These are phyloP conservation scores for Parasteatoda lunata DNA, from an alignment of 2,888 invertebrate genomes.

Conservation along the genomic window DNA sequence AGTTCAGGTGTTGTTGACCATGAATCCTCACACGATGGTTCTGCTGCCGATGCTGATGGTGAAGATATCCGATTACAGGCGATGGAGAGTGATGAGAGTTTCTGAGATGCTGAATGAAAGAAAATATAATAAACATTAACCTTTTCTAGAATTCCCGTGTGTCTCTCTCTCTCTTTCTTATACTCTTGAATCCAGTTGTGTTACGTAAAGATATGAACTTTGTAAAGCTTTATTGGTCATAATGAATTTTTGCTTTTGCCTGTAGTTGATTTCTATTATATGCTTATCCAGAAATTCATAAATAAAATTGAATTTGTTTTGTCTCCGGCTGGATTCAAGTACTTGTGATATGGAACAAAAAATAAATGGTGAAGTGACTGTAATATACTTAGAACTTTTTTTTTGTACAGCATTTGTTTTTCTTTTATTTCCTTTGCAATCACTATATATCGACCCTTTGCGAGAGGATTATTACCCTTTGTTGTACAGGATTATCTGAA, in stretches of 20 bases:
- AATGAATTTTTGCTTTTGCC: conserved; percentile 3
- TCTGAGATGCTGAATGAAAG: conserved; percentile 71
- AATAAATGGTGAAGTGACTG: conserved; percentile 28
- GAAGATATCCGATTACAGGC: conserved; percentile 74
- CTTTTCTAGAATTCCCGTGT: conserved; percentile 35
- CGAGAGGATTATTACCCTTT: conserved; percentile 11
- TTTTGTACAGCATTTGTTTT: conserved; percentile 62
- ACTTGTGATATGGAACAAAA: conserved; percentile 66
- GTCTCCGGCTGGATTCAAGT: conserved; percentile 43
- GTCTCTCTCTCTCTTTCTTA: conserved; percentile 24
- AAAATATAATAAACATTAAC: conserved; percentile 12
- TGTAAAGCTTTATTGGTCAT: not conserved
- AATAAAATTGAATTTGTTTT: conserved; percentile 34
- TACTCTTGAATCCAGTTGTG: not conserved
- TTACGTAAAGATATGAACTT: not conserved
- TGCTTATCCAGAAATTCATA: conserved; percentile 16
- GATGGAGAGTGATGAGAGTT: conserved; percentile 75
- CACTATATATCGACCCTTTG: conserved; percentile 20
- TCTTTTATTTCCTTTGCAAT: conserved; percentile 17
- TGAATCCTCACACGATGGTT: conserved; percentile 69
- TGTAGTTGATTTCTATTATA: not conserved
- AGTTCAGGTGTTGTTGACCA: conserved; percentile 66
- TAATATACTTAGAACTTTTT: conserved; percentile 56
- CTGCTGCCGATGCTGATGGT: conserved; percentile 71
- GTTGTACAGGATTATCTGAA: conserved; percentile 21